phyloP scores from a whole-genome alignment of 2,888 invertebrate genomes.

The Nymphalis polychloros region DNA sequence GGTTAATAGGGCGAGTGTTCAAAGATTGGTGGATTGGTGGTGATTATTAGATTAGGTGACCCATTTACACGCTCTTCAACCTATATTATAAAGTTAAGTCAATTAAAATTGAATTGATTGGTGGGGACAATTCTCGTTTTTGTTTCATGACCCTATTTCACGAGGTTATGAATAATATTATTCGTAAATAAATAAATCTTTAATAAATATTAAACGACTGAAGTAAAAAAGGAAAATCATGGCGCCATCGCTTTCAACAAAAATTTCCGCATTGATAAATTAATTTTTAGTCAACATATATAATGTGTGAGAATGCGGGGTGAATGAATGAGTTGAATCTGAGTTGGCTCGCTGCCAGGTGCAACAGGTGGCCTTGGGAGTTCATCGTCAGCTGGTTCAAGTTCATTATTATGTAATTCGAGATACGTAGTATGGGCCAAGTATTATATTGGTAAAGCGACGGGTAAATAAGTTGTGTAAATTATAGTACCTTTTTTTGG shows the following conservation, averaged over 20 bases:
- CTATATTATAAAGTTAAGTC: no score
- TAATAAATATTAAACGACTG: no score
- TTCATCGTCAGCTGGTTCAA: constrained; percentile 45
- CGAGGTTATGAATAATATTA: no score
- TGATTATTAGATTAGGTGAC: no score
- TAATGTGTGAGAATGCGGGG: constrained; percentile 30
- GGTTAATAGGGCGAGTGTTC: no score
- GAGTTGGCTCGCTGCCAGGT: constrained; percentile 46
- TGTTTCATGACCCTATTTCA: no score
- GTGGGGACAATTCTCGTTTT: no score
- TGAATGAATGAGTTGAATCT: constrained; percentile 41
- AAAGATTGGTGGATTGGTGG: no score
- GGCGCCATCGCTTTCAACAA: neutral
- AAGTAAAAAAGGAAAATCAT: no score
- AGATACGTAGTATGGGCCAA: neutral
- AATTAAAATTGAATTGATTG: no score
- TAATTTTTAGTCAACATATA: neutral
- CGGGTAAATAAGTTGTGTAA: neutral
- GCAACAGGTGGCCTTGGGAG: constrained; percentile 49
- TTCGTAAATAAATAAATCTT: no score
- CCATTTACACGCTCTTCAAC: no score
- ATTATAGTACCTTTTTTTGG: neutral
- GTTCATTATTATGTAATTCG: constrained; percentile 33
- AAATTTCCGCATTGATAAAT: neutral
- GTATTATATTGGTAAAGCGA: neutral